Conservation (phyloP, 2,113 vertebrate species). For the Hassar affinis region DNA sequence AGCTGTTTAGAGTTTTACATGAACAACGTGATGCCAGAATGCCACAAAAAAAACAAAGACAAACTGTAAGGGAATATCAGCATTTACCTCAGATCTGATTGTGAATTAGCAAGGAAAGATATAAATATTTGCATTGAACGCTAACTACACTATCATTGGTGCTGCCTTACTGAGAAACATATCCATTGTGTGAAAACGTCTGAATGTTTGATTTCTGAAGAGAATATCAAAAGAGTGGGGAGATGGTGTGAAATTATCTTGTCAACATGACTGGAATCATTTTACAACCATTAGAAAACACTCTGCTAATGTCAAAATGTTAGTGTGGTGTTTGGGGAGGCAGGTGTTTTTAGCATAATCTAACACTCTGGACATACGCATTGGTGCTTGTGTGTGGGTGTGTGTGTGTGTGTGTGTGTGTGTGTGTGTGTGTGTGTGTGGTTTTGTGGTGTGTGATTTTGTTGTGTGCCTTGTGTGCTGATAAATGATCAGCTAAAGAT, state of each 20-base stretch:
- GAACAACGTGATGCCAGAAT: not conserved
- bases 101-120: no score
- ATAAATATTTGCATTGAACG: not conserved
- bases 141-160: not conserved
- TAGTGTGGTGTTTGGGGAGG: not conserved
- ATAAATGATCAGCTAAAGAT: slow-evolving; percentile 41
- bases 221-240: not conserved
- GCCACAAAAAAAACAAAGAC: not conserved
- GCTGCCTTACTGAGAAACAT: not conserved
- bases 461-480: slow-evolving; percentile 44
- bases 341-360: not conserved
- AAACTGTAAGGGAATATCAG: not conserved
- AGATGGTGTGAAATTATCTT: not conserved
- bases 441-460: not conserved
- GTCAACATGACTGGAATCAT: not conserved
- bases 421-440: not conserved
- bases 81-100: not conserved
- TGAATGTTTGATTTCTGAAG: not conserved
- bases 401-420: slow-evolving; percentile 57
- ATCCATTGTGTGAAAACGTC: not conserved
- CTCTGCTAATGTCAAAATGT: not conserved
- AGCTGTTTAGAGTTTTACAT: not conserved
- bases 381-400: no score
- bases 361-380: slow-evolving; percentile 54
- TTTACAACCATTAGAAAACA: not conserved